Evolutionary conservation across 2,888 invertebrate genomes (phyloP), one percentile per base, ranked within the genome.

Genomic region (Patella ulyssiponensis): DNA sequence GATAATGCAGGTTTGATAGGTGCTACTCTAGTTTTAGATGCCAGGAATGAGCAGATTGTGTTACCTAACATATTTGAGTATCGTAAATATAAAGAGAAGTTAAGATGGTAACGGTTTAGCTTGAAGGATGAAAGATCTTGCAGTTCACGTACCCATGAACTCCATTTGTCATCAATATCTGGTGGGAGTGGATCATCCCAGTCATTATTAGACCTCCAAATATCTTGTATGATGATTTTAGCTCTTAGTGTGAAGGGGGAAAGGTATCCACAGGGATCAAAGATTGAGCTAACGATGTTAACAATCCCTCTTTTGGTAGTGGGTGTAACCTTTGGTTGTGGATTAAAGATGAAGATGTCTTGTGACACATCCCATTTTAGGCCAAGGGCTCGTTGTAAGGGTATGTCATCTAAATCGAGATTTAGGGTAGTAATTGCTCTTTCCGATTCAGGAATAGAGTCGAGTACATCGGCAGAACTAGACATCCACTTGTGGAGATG

Each of bases 241-340:
- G 74, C 74, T 27, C 74, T 23, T 44, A 74, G 4, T 15, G 58
- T 74, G 74, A 56, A 74, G 3, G 70, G 77, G 12, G 77, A n/a
- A 11, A 69, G n/a, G 52, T 44, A 69, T 17, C 75, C 75, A 69
- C 44, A 53, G 7, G 75, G 64, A 51, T 75, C 75, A 53, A 69
- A 75, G 53, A 69, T 75, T 52, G 75, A 69, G 69, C 69, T 33
- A 7, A 69, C 75, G 52, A 52, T 51, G 27, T 53, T 69, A 20
- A 69, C 69, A 51, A 75, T 51, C 0, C 75, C 69, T 69, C 75
- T 44, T 14, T 69, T 75, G 11, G 75, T 69, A 23, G n/a, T 44
- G 15, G 51, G 17, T 58, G 14, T 12, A n/a, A 33, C 52, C 9
- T 58, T 54, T 27, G 23, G 23, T n/a, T 74, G 54, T 53, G 73